Base-by-base conservation (phyloP, 2,113 vertebrate genomes). In the Atrichornis clamosus region DNA sequence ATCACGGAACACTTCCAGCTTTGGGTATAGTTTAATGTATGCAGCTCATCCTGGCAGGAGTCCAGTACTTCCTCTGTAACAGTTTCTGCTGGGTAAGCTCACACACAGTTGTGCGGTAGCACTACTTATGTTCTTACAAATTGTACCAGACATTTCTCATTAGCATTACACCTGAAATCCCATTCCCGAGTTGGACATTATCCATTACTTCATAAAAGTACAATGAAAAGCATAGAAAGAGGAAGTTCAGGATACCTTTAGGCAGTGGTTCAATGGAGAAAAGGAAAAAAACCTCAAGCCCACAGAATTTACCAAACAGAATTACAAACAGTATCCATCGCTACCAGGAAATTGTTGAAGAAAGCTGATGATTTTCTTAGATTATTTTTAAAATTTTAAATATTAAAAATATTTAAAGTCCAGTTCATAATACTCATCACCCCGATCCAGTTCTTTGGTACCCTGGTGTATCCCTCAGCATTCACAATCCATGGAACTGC, bases 81-180 rank as follows among this genome's bases (percentile, higher is more conserved):
- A 73, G 35, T 69, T 96, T 94, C 93, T 94, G 68, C 81, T 95
- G 70, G 91, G 37, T 74, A 89, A 75, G 44, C 60, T 91, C 55
- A 84, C 35, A 65, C 23, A 13, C 56, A 32, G 52, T 80, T 78
- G 42, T 85, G 50, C 5, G 0, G 1, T 50, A 50, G 68, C 90
- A 87, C 53, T 87, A 65, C 37, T 84, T 68, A 42, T 39, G 85
- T 75, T 79, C 74, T 87, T 89, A 88, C 81, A 96, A 91, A 96
- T 91, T 46, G 79, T 55, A 93, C 42, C 32, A 76, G 86, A 75
- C 82, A 79, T 50, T 95, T 90, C 70, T 95, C 74, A 91, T 92
- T 79, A 65, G 35, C 49, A 56, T 78, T 93, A 70, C 52, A 93
- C 84, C 84, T 84, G 73, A 94, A 94, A 92, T 72, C 22, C 68